Evolutionary conservation across 2,113 vertebrate species (phyloP), one percentile per base, ranked within the genome.

Genomic region (Typhlomys cinereus): DNA sequence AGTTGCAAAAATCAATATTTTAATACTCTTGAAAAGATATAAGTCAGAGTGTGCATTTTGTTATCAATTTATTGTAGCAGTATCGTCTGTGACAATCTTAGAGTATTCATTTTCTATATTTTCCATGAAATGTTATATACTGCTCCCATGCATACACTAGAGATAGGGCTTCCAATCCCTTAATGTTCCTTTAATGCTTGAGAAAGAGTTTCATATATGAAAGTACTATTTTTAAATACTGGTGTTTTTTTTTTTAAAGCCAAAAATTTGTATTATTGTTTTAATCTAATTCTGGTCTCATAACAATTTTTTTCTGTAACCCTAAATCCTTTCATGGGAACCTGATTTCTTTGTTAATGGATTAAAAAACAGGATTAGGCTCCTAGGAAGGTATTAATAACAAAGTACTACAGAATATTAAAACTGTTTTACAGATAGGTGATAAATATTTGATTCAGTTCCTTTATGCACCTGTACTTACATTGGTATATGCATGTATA

Each of bases 301-400:
- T 96, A 97, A 97, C 81, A 97, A 96, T 98, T 97, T 98, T 85
- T 97, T 98, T 97, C 92, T 97, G 97, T 98, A 97, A 96, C 94
- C 96, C 90, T 74, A 96, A 96, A 89, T 97, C 90, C 92, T 96
- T 94, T 97, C 97, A 94, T 69, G 86, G 64, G 97, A 90, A 96
- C 88, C 90, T 96, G 92, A 97, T 97, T 98, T 97, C 89, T 96
- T 93, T 98, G 94, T 96, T 97, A 97, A 98, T 97, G 95, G 98
- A 97, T 86, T 96, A 91, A 93, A 96, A 97, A 97, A 96, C 97
- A 95, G 94, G 95, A 97, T 96, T 95, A 96, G 92, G 66, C 92
- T 97, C 89, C 96, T 97, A 98, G 97, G 94, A 97, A 97, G 97
- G 97, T 97, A 94, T 95, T 96, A 94, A 96, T 96, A 97, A 96